Percentiles rank a stretch among this genome's conserved stretches.
These are phyloP conservation scores for Saguinus imperator DNA, from an alignment of 2,113 vertebrate species.

Conservation along the genomic window DNA sequence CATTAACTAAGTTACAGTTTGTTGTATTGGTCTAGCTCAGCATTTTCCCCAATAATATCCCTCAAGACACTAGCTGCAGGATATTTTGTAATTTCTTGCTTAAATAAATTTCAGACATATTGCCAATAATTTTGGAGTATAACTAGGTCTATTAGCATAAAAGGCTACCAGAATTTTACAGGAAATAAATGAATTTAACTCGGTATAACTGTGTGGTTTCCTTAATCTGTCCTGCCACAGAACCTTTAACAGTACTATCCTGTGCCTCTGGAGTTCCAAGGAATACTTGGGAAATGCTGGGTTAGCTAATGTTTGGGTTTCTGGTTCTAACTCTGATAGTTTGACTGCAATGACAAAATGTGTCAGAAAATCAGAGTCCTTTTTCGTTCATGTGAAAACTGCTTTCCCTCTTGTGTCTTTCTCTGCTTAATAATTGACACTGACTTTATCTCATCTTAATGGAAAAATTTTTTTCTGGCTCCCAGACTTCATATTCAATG, in stretches of 20 bases:
- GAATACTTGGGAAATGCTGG: not conserved
- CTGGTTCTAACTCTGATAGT: not conserved
- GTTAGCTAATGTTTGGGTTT: not conserved
- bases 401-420: not conserved
- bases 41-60: not conserved
- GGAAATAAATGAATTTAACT: constrained; percentile 34
- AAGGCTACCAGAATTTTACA: constrained; percentile 12
- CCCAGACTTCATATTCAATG: not conserved
- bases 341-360: not conserved
- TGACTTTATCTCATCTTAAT: not conserved
- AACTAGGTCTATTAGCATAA: not conserved
- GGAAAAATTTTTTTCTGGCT: not conserved
- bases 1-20: not conserved
- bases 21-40: not conserved
- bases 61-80: not conserved
- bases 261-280: not conserved
- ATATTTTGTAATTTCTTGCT: not conserved
- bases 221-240: not conserved
- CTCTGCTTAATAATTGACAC: not conserved
- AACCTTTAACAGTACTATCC: not conserved
- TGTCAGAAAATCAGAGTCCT: not conserved
- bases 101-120: constrained; percentile 24
- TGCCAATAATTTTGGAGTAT: not conserved
- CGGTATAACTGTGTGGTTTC: not conserved
- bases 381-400: not conserved